Evolutionary conservation across 2,113 vertebrate species (phyloP).

Genomic region (Meleagris gallopavo): DNA sequence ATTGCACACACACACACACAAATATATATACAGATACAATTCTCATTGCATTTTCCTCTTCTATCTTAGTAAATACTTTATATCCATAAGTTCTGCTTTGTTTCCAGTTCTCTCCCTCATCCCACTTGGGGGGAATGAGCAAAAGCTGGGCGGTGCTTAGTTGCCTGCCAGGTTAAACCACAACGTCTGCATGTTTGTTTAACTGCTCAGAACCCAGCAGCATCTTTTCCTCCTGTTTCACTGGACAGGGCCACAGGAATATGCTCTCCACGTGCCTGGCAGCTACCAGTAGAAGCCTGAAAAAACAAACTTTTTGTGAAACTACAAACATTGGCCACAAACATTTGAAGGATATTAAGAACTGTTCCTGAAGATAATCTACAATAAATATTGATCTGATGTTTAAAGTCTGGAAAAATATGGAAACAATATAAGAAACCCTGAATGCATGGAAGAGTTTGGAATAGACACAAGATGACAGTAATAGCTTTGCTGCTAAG

Average conservation of each 20-base stretch:
- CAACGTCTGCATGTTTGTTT: background rate
- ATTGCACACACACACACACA: background rate
- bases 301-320: background rate
- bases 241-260: background rate
- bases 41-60: background rate
- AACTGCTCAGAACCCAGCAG: background rate
- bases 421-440: background rate
- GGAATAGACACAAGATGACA: background rate
- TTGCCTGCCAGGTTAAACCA: background rate
- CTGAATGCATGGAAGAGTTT: background rate
- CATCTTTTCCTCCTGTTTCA: background rate
- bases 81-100: background rate
- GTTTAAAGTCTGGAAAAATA: background rate
- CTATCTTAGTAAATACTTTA: background rate
- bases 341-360: background rate
- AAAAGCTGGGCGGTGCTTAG: background rate
- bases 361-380: background rate
- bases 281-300: background rate
- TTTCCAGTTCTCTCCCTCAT: background rate
- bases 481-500: background rate
- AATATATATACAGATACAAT: background rate
- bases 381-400: background rate
- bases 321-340: background rate
- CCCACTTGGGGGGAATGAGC: background rate
- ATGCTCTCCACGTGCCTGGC: accelerated